phyloP scores from a whole-genome alignment of 2,113 vertebrate species.

The Choloepus hoffmanni region DNA sequence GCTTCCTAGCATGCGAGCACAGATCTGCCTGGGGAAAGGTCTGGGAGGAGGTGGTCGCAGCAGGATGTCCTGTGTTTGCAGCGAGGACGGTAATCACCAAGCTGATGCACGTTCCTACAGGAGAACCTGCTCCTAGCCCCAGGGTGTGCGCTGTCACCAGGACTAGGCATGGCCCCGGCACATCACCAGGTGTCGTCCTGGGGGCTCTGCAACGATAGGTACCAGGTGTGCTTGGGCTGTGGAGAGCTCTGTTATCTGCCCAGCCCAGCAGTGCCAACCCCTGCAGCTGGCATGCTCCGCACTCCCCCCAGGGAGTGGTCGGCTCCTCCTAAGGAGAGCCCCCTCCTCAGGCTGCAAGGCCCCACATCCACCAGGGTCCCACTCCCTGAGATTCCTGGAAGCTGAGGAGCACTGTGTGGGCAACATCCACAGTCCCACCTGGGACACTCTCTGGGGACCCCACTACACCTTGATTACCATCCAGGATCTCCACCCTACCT shows the following conservation, averaged over 20 bases:
- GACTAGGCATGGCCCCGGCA: too few species aligned
- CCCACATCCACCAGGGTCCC: neutral
- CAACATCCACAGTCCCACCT: neutral
- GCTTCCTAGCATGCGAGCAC: neutral
- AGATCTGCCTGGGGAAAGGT: neutral
- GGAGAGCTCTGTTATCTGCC: neutral
- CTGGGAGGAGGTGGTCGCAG: rapidly evolving
- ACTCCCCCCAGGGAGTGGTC: neutral
- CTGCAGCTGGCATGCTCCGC: rapidly evolving
- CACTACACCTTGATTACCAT: too few species aligned
- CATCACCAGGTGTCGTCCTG: too few species aligned
- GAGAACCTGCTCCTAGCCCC: neutral
- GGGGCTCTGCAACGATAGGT: too few species aligned
- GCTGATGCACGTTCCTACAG: neutral
- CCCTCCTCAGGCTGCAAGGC: neutral
- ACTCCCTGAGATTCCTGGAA: rapidly evolving
- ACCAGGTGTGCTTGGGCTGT: too few species aligned
- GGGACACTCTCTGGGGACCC: neutral
- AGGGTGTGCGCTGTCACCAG: neutral
- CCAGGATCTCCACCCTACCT: too few species aligned
- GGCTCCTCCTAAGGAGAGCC: neutral
- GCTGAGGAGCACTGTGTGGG: neutral
- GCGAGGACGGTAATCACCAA: neutral
- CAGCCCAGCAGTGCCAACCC: too few species aligned
- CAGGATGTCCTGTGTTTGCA: rapidly evolving